Conservation (phyloP, 2,888 invertebrate species). For the Pteria penguin region DNA sequence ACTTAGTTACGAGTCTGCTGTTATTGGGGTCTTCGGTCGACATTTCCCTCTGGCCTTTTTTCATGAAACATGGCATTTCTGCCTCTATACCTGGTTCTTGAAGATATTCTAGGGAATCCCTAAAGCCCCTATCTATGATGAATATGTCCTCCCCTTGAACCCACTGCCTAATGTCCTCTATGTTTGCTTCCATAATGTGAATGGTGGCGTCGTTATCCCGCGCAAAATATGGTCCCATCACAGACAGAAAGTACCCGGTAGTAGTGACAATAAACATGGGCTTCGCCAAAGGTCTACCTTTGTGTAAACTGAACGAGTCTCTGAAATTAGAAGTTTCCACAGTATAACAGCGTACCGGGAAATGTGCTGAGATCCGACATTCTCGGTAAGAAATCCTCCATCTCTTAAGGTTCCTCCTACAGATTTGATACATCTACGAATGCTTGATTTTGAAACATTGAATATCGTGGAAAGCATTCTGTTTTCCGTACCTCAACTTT, state of each 20-base stretch:
- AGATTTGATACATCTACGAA: neutral
- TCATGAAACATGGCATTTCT: neutral
- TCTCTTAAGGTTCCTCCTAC: conserved; percentile 12
- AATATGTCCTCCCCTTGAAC: too few relatives aligned
- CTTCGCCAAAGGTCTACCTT: conserved; percentile 32
- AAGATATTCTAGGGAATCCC: neutral
- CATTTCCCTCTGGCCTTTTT: neutral
- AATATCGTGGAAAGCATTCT: too few relatives aligned
- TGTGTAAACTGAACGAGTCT: conserved; percentile 26
- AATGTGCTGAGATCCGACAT: too few relatives aligned
- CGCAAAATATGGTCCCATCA: too few relatives aligned
- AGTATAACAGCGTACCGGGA: conserved; percentile 4
- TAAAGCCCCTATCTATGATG: too few relatives aligned
- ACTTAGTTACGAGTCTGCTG: conserved; percentile 2
- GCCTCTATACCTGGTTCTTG: neutral
- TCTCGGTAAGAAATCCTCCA: conserved; percentile 24
- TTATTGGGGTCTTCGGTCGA: neutral
- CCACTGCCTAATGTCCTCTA: too few relatives aligned
- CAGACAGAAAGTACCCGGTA: conserved; percentile 31
- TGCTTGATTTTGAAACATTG: too few relatives aligned
- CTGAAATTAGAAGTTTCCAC: neutral
- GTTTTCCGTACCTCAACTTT: too few relatives aligned
- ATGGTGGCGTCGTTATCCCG: too few relatives aligned
- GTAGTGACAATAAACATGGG: conserved; percentile 41
- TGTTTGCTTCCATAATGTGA: too few relatives aligned